Conservation (phyloP, 2,797 vertebrate species). For the Sardinella longiceps region DNA sequence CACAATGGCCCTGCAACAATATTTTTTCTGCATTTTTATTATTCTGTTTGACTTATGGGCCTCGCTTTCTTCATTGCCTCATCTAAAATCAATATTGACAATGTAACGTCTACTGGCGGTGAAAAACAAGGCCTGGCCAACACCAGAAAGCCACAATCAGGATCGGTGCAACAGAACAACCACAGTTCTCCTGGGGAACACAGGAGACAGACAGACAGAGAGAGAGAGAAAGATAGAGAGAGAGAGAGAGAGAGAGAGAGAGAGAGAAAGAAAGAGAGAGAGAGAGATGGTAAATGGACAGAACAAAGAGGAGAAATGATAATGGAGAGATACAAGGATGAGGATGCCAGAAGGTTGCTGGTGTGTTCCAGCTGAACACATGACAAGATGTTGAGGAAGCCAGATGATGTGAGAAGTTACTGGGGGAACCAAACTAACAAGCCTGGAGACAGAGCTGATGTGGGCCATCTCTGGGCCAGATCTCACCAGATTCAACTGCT, state of each 20-base stretch:
- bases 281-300: neutral
- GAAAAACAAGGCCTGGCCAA: slow-evolving; percentile 45
- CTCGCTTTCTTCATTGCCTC: slow-evolving; percentile 45
- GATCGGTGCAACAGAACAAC: slow-evolving; percentile 30
- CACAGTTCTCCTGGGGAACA: slow-evolving; percentile 1
- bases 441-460: neutral
- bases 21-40: slow-evolving; percentile 54
- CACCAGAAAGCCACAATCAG: slow-evolving; percentile 29
- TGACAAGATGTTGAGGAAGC: slow-evolving; percentile 15
- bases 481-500: neutral
- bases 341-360: slow-evolving; percentile 31
- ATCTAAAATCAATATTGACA: slow-evolving; percentile 56
- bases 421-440: slow-evolving; percentile 44
- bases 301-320: neutral
- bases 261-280: slow-evolving; percentile 1
- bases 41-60: slow-evolving; percentile 47
- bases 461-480: neutral
- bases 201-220: slow-evolving; percentile 28
- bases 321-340: slow-evolving; percentile 40
- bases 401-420: slow-evolving; percentile 12
- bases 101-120: slow-evolving; percentile 50
- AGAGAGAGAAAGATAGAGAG: slow-evolving; percentile 30
- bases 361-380: slow-evolving; percentile 33
- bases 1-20: slow-evolving; percentile 41
- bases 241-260: slow-evolving; percentile 38